Conservation (phyloP, 2,888 invertebrate genomes). For the Eumacrocentrus americanus region DNA sequence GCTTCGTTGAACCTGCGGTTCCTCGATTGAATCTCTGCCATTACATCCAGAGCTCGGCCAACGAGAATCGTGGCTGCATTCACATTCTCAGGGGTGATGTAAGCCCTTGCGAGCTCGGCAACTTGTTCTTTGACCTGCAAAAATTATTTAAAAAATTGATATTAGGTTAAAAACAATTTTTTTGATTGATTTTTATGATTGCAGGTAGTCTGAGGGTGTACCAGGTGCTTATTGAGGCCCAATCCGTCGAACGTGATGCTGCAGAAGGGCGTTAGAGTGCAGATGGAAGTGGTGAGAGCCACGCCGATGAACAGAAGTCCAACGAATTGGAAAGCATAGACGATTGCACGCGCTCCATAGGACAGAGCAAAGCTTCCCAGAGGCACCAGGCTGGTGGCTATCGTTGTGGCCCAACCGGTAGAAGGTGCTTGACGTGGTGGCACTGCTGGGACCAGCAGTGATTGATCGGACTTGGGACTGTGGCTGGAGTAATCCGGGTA, state of each 20-base stretch:
- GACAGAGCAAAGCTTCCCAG: constrained; percentile 36
- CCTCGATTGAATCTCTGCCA: constrained; percentile 44
- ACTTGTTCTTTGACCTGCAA: constrained; percentile 41
- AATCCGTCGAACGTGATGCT: constrained; percentile 65
- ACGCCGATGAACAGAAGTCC: constrained; percentile 63
- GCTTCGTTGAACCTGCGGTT: background rate
- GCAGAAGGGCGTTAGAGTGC: constrained; percentile 70
- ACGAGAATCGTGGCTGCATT: constrained; percentile 68
- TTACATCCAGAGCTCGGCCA: constrained; percentile 69
- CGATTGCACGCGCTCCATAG: constrained; percentile 38
- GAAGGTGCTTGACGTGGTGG: constrained; percentile 1
- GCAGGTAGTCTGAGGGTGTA: too few relatives aligned
- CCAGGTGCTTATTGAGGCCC: constrained; percentile 38
- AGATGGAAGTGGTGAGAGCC: constrained; percentile 66
- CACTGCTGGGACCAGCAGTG: constrained; percentile 37
- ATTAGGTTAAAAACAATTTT: background rate
- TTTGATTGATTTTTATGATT: background rate
- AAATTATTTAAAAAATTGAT: background rate
- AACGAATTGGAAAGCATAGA: constrained; percentile 34
- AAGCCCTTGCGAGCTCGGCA: constrained; percentile 65
- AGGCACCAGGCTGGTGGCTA: constrained; percentile 39
- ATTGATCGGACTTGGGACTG: constrained; percentile 41
- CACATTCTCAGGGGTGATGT: constrained; percentile 68
- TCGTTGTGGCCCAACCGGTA: constrained; percentile 30
- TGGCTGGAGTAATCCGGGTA: constrained; percentile 43